Evolutionary conservation across 2,113 vertebrate species (phyloP).

Genomic region (Montifringilla adamsi): DNA sequence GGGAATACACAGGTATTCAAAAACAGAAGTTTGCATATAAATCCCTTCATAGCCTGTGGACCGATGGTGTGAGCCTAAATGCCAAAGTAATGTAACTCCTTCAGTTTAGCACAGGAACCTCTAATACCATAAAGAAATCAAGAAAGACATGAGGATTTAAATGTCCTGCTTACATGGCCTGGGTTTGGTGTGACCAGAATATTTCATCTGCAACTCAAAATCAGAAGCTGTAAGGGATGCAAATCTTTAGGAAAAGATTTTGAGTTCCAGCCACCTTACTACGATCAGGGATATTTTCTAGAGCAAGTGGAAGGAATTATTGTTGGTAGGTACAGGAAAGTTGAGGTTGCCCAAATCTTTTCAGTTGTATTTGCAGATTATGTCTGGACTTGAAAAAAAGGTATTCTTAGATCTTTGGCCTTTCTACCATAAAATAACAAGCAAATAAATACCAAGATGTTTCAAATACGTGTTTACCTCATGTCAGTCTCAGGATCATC

Average conservation of each 20-base stretch:
- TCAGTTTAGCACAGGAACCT: not conserved
- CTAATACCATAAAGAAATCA: not conserved
- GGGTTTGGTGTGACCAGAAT: not conserved
- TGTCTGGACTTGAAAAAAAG: not conserved
- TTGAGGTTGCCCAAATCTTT: not conserved
- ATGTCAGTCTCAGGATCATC: not conserved
- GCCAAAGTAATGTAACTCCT: not conserved
- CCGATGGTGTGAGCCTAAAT: not conserved
- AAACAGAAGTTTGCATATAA: not conserved
- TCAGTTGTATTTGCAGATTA: not conserved
- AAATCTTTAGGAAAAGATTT: not conserved
- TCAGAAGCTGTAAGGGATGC: not conserved
- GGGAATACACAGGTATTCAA: not conserved
- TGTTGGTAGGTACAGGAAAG: not conserved
- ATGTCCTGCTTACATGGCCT: not conserved
- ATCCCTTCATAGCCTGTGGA: not conserved
- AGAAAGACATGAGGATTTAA: not conserved
- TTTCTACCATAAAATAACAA: not conserved
- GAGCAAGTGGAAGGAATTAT: not conserved
- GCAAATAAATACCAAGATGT: not conserved
- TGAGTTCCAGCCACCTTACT: not conserved
- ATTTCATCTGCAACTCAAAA: not conserved
- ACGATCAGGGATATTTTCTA: not conserved
- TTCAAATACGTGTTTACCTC: not conserved
- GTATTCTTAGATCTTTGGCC: not conserved